These are phyloP conservation scores for Zoroaster sp. DNA, from an alignment of 53 echinoderm and acorn worm genomes.

Conservation along the genomic window DNA sequence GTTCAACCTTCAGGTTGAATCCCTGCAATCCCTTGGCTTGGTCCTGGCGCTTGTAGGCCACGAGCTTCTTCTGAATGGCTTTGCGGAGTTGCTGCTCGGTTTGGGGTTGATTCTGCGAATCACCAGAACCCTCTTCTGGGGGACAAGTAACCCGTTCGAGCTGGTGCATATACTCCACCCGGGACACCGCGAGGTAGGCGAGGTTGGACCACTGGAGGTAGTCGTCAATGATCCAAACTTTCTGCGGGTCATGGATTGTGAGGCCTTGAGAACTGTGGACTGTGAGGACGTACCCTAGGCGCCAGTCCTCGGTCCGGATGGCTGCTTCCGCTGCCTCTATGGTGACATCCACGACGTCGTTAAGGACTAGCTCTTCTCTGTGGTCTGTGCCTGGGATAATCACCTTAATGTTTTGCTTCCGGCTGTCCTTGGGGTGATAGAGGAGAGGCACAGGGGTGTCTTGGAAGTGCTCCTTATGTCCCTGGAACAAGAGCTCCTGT, in stretches of 20 bases:
- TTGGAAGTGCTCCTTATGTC: neutral
- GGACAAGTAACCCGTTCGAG: neutral
- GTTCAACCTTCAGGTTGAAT: neutral
- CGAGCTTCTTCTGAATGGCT: neutral
- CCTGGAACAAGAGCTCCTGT: neutral
- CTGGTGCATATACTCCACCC: neutral
- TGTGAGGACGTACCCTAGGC: conserved; percentile 4
- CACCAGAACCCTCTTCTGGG: neutral
- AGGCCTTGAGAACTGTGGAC: neutral
- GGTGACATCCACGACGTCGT: neutral
- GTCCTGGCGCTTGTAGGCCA: neutral
- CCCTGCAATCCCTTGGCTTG: neutral
- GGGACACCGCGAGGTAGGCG: neutral
- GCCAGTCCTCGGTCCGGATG: neutral
- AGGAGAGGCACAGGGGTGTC: neutral
- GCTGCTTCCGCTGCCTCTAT: neutral
- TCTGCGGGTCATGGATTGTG: neutral
- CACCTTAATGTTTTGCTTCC: neutral
- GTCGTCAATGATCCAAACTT: neutral
- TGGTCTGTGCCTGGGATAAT: neutral
- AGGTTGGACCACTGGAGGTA: neutral
- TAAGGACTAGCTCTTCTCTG: neutral
- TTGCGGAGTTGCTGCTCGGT: neutral
- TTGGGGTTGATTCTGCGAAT: neutral
- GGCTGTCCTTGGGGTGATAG: conserved; percentile 1